Percentiles rank a stretch among this genome's conserved stretches.
Evolutionary conservation across 2,113 vertebrate species (phyloP).

Genomic region (Dipodomys spectabilis): DNA sequence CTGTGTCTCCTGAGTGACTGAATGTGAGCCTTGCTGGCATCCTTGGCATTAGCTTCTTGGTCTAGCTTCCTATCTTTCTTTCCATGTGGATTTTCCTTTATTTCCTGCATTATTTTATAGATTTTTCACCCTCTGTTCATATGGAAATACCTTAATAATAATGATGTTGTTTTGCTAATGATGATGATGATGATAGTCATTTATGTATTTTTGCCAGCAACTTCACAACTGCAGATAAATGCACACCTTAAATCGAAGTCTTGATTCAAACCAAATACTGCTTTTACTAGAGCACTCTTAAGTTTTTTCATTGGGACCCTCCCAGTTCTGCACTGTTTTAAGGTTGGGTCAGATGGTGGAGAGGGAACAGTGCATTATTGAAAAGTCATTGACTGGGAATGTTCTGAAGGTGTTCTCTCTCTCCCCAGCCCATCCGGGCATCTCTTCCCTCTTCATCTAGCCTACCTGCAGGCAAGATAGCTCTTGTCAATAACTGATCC

Average conservation of each 20-base stretch:
- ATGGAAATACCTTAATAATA: neutral
- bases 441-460: neutral
- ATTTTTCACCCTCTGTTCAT: neutral
- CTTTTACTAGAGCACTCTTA: neutral
- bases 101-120: neutral
- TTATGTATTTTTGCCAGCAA: neutral
- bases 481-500: fast-evolving
- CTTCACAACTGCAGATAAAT: no score
- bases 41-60: neutral
- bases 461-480: neutral
- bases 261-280: neutral
- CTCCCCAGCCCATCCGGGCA: no score
- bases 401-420: neutral
- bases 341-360: neutral
- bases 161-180: neutral
- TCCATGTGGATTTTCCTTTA: neutral
- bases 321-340: no score
- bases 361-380: neutral
- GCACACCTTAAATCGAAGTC: neutral
- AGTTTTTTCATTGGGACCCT: neutral
- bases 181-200: neutral
- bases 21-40: neutral
- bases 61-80: neutral
- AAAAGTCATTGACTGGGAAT: neutral
- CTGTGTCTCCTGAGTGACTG: neutral